phyloP scores from a whole-genome alignment of 2,113 vertebrate genomes.

The Bambusicola thoracicus region DNA sequence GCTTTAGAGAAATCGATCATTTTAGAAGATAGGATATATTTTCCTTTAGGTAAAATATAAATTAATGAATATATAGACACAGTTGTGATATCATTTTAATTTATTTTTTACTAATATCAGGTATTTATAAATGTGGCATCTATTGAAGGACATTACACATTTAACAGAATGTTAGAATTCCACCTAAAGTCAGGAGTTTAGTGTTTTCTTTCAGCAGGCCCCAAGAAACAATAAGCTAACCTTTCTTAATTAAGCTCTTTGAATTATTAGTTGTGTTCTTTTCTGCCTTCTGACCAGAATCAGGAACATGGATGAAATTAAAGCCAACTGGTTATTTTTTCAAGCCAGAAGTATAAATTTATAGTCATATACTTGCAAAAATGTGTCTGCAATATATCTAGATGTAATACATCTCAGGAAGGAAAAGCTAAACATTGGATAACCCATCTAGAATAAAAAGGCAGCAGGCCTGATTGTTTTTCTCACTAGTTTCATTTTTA shows the following conservation, averaged over 20 bases:
- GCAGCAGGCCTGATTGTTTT: background rate
- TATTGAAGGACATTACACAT: background rate
- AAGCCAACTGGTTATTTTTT: background rate
- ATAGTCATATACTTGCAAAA: background rate
- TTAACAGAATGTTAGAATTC: background rate
- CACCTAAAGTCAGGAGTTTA: background rate
- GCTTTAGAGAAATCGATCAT: background rate
- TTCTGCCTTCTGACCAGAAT: background rate
- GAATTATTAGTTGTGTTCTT: background rate
- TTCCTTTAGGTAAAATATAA: background rate
- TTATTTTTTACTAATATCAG: background rate
- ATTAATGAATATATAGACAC: background rate
- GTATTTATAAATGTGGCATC: background rate
- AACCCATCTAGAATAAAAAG: background rate
- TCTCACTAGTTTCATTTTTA: background rate
- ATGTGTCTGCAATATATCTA: background rate
- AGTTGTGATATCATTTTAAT: conserved; percentile 2
- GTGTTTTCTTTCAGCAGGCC: background rate
- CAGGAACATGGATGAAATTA: background rate
- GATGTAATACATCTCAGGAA: background rate
- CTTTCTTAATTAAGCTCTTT: background rate
- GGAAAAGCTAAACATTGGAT: background rate
- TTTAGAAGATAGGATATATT: background rate
- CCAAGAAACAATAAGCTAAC: no score
- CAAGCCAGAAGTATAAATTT: background rate